These are phyloP conservation scores for Odocoileus virginianus DNA, from an alignment of 2,113 vertebrate genomes.

Conservation along the genomic window DNA sequence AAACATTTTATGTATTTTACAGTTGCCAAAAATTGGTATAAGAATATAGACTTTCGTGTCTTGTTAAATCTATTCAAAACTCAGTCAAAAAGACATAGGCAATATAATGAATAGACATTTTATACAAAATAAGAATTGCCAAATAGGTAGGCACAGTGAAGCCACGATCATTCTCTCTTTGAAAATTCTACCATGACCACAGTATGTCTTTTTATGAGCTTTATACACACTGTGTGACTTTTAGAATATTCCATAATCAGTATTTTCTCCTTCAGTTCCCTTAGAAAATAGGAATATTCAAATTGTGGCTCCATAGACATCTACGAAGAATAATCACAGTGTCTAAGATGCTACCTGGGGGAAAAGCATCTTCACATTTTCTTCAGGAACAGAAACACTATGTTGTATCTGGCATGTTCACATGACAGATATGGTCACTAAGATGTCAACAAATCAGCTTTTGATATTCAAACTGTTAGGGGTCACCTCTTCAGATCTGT, in stretches of 20 bases:
- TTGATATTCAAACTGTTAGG: not conserved
- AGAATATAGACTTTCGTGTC: constrained; percentile 46
- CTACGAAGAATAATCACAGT: constrained; percentile 66
- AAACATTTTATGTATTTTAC: not conserved
- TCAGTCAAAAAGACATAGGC: constrained; percentile 43
- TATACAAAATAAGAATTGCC: constrained; percentile 70
- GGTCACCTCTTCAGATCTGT: not conserved
- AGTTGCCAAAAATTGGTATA: not conserved
- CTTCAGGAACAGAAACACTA: not conserved
- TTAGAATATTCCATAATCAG: constrained; percentile 71
- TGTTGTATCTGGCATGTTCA: not conserved
- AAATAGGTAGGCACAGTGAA: constrained; percentile 63
- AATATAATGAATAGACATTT: constrained; percentile 70
- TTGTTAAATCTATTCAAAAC: constrained; percentile 71
- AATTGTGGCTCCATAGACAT: constrained; percentile 69
- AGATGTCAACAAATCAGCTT: not conserved
- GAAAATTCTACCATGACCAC: constrained; percentile 73
- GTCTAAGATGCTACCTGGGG: constrained; percentile 50
- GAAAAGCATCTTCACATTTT: not conserved
- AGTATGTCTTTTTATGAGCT: constrained; percentile 76
- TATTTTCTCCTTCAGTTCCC: constrained; percentile 79
- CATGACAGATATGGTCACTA: not conserved
- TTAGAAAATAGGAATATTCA: constrained; percentile 75
- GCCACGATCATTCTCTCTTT: constrained; percentile 68
- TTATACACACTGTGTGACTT: constrained; percentile 70